Percentiles rank a stretch among this genome's conserved stretches.
Conservation (phyloP, 2,888 invertebrate species). For the Dorcus hopei region DNA sequence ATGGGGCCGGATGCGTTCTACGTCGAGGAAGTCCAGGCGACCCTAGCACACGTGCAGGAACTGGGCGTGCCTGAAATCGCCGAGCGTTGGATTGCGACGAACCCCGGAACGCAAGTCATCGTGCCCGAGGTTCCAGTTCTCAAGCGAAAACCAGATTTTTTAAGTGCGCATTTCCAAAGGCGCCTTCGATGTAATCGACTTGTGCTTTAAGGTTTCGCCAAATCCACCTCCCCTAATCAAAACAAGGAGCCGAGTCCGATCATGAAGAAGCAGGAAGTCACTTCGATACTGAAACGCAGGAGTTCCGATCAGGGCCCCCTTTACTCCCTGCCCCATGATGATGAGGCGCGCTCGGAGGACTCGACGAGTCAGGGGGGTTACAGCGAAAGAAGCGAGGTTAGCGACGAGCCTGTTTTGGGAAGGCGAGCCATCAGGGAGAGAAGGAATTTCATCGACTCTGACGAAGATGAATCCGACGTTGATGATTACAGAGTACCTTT, state of each 20-base stretch:
- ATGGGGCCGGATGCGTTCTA: slow-evolving; percentile 78
- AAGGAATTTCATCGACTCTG: slow-evolving; percentile 55
- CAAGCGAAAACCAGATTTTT: slow-evolving; percentile 40
- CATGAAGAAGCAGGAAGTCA: slow-evolving; percentile 51
- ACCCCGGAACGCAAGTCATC: slow-evolving; percentile 61
- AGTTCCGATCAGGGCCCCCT: slow-evolving; percentile 53
- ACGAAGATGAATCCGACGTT: slow-evolving; percentile 75
- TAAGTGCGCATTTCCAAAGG: slow-evolving; percentile 26
- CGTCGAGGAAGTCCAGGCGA: slow-evolving; percentile 87
- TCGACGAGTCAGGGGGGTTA: slow-evolving; percentile 66
- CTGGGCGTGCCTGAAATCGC: slow-evolving; percentile 72
- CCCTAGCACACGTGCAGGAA: slow-evolving; percentile 72
- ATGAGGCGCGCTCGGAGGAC: slow-evolving; percentile 62
- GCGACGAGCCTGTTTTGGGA: slow-evolving; percentile 67
- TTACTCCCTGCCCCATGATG: slow-evolving; percentile 42
- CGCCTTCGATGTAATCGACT: no score
- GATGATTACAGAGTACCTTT: slow-evolving; percentile 57
- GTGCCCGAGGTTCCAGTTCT: slow-evolving; percentile 34
- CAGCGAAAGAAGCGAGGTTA: slow-evolving; percentile 63
- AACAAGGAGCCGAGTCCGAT: slow-evolving; percentile 40
- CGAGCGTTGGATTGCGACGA: slow-evolving; percentile 64
- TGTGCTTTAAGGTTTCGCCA: slow-evolving; percentile 15
- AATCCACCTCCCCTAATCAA: slow-evolving; percentile 15
- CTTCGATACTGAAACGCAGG: slow-evolving; percentile 59
- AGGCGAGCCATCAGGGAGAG: slow-evolving; percentile 61